These are phyloP conservation scores for Apoderus coryli DNA, from an alignment of 2,888 invertebrate genomes.

Conservation along the genomic window DNA sequence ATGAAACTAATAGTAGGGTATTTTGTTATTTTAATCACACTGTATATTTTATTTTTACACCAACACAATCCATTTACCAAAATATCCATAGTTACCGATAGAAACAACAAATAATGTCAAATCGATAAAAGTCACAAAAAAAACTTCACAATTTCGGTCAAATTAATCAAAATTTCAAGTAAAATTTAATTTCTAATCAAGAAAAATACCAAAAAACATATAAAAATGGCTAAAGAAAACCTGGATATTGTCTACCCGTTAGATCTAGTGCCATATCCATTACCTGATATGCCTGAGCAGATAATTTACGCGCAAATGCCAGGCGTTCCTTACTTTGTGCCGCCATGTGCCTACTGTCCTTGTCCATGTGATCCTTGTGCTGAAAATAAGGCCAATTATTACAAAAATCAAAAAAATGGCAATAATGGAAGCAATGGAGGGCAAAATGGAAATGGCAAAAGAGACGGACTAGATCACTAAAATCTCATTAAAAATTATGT, in stretches of 20 bases:
- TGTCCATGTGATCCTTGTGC: slow-evolving; percentile 12
- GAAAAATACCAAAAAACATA: slow-evolving; percentile 1
- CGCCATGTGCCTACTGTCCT: slow-evolving; percentile 16
- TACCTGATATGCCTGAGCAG: slow-evolving; percentile 14
- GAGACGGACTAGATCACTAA: slow-evolving; percentile 4
- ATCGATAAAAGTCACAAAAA: too few relatives aligned
- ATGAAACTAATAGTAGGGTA: too few relatives aligned
- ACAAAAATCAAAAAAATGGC: too few relatives aligned
- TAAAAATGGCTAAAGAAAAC: slow-evolving; percentile 10
- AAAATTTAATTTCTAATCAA: too few relatives aligned
- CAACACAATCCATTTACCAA: too few relatives aligned
- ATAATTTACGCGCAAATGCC: slow-evolving; percentile 15
- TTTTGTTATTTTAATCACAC: too few relatives aligned
- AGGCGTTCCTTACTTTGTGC: slow-evolving; percentile 17
- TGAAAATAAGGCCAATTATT: too few relatives aligned
- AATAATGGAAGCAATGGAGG: slow-evolving; percentile 6
- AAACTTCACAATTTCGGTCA: too few relatives aligned
- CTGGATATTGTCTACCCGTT: slow-evolving; percentile 12
- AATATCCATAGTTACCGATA: too few relatives aligned
- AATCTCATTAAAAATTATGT: too few relatives aligned
- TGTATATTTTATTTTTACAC: too few relatives aligned
- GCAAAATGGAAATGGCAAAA: slow-evolving; percentile 6
- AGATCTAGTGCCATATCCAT: slow-evolving; percentile 14
- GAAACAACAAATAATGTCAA: too few relatives aligned
- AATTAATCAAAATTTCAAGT: slow-evolving; percentile 12